A percentile compares a stretch with the other conserved stretches of the same genome.
These are phyloP conservation scores for Emys orbicularis DNA, from an alignment of 2,797 vertebrate genomes.

Conservation along the genomic window DNA sequence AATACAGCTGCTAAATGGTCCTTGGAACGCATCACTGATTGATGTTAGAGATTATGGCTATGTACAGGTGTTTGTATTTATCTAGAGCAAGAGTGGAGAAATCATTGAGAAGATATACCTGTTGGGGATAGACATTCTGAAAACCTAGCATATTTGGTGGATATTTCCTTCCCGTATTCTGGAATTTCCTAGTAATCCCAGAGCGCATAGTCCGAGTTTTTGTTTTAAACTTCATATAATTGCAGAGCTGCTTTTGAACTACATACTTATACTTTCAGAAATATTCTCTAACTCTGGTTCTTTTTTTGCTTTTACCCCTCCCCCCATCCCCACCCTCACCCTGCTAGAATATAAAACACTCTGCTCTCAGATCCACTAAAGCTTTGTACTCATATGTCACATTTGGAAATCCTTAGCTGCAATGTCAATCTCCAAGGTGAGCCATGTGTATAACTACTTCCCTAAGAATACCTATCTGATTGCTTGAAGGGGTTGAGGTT, in stretches of 20 bases:
- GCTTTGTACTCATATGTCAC: not conserved
- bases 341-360: slow-evolving; percentile 63
- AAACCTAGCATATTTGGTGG: slow-evolving; percentile 19
- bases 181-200: not conserved
- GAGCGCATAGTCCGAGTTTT: not conserved
- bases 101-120: slow-evolving; percentile 37
- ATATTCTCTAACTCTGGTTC: slow-evolving; percentile 50
- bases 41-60: slow-evolving; percentile 15
- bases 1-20: slow-evolving; percentile 29
- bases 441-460: slow-evolving; percentile 64
- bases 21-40: not conserved
- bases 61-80: slow-evolving; percentile 28
- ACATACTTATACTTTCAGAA: slow-evolving; percentile 56
- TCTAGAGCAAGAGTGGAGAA: not conserved
- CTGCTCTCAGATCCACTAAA: slow-evolving; percentile 59
- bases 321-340: not conserved
- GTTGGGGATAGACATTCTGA: not conserved
- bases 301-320: not conserved
- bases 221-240: slow-evolving; percentile 41
- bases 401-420: slow-evolving; percentile 66
- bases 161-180: slow-evolving; percentile 14
- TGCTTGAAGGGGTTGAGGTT: slow-evolving; percentile 73
- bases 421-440: slow-evolving; percentile 75
- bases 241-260: slow-evolving; percentile 42
- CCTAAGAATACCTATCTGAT: slow-evolving; percentile 72